Base-by-base conservation (phyloP, 2,113 vertebrate genomes). In the Myrmecobius fasciatus region DNA sequence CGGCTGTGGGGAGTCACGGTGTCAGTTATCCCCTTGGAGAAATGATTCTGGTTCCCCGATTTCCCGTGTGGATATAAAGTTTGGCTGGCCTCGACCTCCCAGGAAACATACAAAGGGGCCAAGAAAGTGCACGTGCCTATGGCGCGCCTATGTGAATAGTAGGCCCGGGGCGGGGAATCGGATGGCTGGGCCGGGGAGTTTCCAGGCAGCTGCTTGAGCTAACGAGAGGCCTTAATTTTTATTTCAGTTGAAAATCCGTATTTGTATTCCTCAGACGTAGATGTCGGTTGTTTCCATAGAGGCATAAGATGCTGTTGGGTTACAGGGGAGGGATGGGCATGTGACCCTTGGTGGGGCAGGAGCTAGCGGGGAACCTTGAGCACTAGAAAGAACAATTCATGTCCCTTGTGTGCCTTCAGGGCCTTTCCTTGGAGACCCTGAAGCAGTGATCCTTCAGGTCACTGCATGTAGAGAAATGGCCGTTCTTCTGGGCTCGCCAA, bases 181-280 rank as follows among this genome's bases (percentile, higher is more conserved):
- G 47, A 3, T 52, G 89, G 60, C 51, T 97, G 88, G 60, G 92
- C 93, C 94, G 97, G 92, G 94, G 89, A 94, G 95, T 97, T 93
- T 96, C 97, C 97, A 98, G 94, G 91, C 88, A 96, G 91, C 88
- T 60, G 2, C 95, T 98, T 94, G 88, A 92, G 51, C 94, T 95
- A 96, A 47, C 92, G 52, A 97, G 94, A 96, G 94, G 96, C 96
- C 95, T 98, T 98, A 97, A 93, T 96, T 98, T 97, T 98, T 48
- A 91, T 97, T 96, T 97, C 89, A 93, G 89, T 97, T 95, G 96
- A 93, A 43, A 92, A 0, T 92, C 90, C 97, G 89, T 88, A 51
- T 95, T 83, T 96, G 94, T 97, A 90, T n/a, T 91, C 97, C 96
- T 91, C 91, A 93, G 92, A 94, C 91, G 67, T 95, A 96, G 91